A percentile compares a stretch with the other conserved stretches of the same genome.
Conservation (phyloP, 2,888 invertebrate genomes). For the Allacma fusca region DNA sequence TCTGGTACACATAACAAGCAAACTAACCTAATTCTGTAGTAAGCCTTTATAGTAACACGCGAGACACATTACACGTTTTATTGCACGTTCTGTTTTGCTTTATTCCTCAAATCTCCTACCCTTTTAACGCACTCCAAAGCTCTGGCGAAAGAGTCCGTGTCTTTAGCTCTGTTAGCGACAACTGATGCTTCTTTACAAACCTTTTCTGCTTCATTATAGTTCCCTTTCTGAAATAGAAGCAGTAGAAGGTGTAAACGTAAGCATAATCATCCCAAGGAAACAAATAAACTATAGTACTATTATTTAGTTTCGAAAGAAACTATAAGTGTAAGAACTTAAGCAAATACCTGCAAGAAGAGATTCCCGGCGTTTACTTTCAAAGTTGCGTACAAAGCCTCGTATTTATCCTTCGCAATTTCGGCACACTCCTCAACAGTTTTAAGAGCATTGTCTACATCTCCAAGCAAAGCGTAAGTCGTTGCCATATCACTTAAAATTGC, state of each 20-base stretch:
- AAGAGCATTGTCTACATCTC: constrained; percentile 57
- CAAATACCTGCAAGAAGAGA: constrained; percentile 55
- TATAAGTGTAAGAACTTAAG: neutral
- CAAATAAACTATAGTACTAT: no score
- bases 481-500: constrained; percentile 42
- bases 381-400: constrained; percentile 52
- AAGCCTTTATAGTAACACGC: no score
- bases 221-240: constrained; percentile 58
- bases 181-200: constrained; percentile 56
- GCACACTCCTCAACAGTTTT: constrained; percentile 53
- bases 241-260: no score
- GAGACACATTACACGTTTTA: no score
- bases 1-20: no score
- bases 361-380: constrained; percentile 58
- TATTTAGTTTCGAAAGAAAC: no score
- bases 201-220: constrained; percentile 56
- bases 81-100: neutral
- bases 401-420: constrained; percentile 48
- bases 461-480: constrained; percentile 55
- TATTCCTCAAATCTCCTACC: neutral
- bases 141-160: constrained; percentile 52
- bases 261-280: no score
- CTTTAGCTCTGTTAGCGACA: constrained; percentile 52
- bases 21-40: no score
- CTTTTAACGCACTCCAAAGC: constrained; percentile 56